Evolutionary conservation across 2,888 invertebrate genomes (phyloP).

Genomic region (Theretra japonica): DNA sequence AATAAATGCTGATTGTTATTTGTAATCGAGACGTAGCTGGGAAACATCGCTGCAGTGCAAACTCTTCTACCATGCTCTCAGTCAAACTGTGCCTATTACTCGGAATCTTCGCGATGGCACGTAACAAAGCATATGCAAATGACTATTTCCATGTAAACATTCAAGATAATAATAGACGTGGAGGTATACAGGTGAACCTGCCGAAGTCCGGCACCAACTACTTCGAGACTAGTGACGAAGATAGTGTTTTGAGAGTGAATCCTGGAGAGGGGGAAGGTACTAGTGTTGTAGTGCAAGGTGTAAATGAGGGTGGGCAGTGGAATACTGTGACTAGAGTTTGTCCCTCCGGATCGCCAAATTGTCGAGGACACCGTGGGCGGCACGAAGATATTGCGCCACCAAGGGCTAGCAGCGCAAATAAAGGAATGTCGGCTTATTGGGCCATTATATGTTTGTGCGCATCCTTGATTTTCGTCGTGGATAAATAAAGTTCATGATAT

Average conservation of each 20-base stretch:
- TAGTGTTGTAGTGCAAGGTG: background rate
- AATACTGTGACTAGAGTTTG: background rate
- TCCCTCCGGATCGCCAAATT: background rate
- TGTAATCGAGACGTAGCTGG: background rate
- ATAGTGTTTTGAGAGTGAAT: background rate
- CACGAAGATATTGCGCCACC: background rate
- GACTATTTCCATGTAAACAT: background rate
- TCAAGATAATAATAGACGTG: background rate
- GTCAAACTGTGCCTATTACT: background rate
- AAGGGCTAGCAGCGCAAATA: background rate
- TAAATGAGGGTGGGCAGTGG: background rate
- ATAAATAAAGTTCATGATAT: too few species aligned
- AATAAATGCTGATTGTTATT: background rate
- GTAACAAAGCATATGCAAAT: background rate
- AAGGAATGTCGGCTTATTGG: conserved; percentile 3
- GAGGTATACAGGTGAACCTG: background rate
- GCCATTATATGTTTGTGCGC: background rate
- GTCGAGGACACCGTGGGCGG: background rate
- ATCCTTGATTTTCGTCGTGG: background rate
- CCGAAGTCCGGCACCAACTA: background rate
- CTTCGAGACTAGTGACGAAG: background rate
- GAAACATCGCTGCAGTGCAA: background rate
- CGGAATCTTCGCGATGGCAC: background rate
- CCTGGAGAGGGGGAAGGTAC: background rate
- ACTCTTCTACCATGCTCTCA: background rate